Percentiles rank a stretch among this genome's conserved stretches.
Conservation (phyloP, 2,113 vertebrate genomes). For the Syrmaticus mikado region DNA sequence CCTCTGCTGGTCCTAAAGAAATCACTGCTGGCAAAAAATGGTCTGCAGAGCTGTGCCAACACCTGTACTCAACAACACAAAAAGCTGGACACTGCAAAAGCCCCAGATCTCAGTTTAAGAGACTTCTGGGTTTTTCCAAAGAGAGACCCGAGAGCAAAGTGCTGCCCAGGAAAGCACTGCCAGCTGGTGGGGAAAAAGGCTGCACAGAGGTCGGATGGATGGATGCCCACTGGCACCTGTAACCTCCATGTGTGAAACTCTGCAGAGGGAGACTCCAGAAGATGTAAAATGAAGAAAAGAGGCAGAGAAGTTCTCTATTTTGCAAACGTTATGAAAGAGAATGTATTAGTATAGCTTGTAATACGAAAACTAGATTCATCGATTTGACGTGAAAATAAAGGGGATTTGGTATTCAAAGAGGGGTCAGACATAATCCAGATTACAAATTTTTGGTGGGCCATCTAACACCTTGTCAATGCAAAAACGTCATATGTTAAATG, state of each 20-base stretch:
- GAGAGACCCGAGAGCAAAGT: not conserved
- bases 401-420: slow-evolving; percentile 31
- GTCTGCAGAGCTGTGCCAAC: not conserved
- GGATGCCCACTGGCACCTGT: not conserved
- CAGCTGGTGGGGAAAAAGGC: not conserved
- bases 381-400: slow-evolving; percentile 42
- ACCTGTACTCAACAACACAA: not conserved
- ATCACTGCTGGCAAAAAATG: not conserved
- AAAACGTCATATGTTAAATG: slow-evolving; percentile 54
- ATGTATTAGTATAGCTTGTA: slow-evolving; percentile 17
- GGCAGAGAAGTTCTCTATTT: not conserved
- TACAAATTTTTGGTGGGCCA: slow-evolving; percentile 65
- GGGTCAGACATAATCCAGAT: slow-evolving; percentile 27
- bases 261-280: not conserved
- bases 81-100: not conserved
- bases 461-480: slow-evolving; percentile 64
- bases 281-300: not conserved
- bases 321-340: not conserved
- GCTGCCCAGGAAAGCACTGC: not conserved
- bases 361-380: not conserved
- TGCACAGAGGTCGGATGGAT: too few relatives aligned
- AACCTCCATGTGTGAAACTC: not conserved
- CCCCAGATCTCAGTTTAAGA: not conserved
- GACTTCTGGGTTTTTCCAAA: not conserved
- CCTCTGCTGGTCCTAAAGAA: slow-evolving; percentile 45